Percentiles rank a stretch among this genome's conserved stretches.
Evolutionary conservation across 2,888 invertebrate genomes (phyloP).

Genomic region (Eumacrocentrus americanus): DNA sequence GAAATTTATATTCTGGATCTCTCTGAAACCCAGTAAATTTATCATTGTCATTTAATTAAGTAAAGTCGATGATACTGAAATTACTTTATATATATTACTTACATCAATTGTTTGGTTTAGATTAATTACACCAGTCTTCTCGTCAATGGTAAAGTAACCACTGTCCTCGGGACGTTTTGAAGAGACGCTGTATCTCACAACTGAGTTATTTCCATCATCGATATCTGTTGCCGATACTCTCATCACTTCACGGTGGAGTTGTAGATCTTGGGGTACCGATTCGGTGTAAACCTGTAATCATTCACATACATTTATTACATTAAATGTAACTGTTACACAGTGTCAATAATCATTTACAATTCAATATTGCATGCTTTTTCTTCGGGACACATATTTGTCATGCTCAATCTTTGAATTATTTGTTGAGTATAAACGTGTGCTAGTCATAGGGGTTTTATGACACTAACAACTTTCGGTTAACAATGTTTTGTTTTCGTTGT

Average conservation of each 20-base stretch:
- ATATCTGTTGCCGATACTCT: constrained; percentile 91
- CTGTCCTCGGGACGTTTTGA: constrained; percentile 63
- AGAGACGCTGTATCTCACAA: constrained; percentile 72
- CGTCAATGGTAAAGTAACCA: constrained; percentile 81
- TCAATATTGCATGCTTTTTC: background rate
- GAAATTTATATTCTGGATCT: constrained; percentile 70
- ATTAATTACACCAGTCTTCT: constrained; percentile 82
- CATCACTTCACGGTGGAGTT: constrained; percentile 78
- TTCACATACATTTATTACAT: constrained; percentile 32
- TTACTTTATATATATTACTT: too few species aligned
- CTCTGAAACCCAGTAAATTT: too few species aligned
- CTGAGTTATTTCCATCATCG: constrained; percentile 90
- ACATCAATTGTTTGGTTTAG: constrained; percentile 72
- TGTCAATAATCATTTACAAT: background rate
- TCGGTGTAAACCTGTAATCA: constrained; percentile 67
- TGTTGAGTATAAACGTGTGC: background rate
- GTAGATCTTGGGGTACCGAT: constrained; percentile 82
- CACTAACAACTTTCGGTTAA: constrained; percentile 15
- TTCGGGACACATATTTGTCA: background rate
- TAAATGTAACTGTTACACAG: constrained; percentile 4
- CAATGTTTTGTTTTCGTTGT: background rate
- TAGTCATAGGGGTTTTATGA: background rate
- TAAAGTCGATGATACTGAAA: too few species aligned
- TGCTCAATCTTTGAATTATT: background rate
- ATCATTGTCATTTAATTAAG: too few species aligned